Percentiles rank a stretch among this genome's conserved stretches.
phyloP scores from a whole-genome alignment of 2,113 vertebrate species.

The Mixornis gularis region DNA sequence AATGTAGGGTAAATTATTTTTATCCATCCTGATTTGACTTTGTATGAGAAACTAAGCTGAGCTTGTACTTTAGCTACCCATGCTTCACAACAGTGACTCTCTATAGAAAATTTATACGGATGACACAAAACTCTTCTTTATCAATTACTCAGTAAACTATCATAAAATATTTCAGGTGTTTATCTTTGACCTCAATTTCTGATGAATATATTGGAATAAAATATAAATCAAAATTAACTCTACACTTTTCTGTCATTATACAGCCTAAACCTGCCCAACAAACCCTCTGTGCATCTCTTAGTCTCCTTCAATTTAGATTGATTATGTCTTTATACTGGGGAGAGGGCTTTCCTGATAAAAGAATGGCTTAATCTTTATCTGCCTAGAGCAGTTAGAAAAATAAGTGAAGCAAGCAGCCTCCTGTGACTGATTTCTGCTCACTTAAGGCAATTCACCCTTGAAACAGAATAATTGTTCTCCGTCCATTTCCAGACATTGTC shows the following conservation, averaged over 20 bases:
- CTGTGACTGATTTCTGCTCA: slow-evolving; percentile 69
- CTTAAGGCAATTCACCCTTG: slow-evolving; percentile 60
- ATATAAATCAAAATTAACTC: not conserved
- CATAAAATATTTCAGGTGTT: slow-evolving; percentile 7
- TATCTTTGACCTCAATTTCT: not conserved
- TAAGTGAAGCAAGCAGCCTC: slow-evolving; percentile 68
- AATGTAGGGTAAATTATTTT: slow-evolving; percentile 35
- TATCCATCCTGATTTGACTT: slow-evolving; percentile 26
- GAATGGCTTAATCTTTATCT: slow-evolving; percentile 72
- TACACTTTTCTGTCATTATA: not conserved
- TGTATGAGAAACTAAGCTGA: not conserved
- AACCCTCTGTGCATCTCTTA: slow-evolving; percentile 2
- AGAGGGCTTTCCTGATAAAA: slow-evolving; percentile 61
- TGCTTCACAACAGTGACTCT: not conserved
- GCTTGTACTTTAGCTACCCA: not conserved
- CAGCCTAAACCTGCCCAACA: not conserved
- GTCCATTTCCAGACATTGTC: slow-evolving; percentile 39
- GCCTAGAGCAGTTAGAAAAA: slow-evolving; percentile 69
- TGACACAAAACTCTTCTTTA: not conserved
- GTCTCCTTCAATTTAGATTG: slow-evolving; percentile 60
- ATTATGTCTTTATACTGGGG: slow-evolving; percentile 53
- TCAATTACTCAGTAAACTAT: not conserved
- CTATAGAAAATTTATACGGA: not conserved
- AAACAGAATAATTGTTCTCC: slow-evolving; percentile 63
- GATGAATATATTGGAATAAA: not conserved